Evolutionary conservation across 1,140 invertebrate species (phyloP).

Genomic region (Ooceraea biroi): DNA sequence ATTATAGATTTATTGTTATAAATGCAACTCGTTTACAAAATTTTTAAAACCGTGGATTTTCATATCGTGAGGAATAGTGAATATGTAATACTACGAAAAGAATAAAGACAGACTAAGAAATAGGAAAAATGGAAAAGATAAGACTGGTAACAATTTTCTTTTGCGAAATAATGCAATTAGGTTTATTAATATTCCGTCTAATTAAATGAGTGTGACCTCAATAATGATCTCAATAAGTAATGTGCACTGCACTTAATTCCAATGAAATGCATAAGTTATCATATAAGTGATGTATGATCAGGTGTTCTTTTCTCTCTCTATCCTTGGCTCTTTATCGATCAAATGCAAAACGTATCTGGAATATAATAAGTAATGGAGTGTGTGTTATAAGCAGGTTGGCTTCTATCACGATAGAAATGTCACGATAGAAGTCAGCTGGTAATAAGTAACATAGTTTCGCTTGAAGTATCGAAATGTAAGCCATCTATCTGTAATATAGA

Average conservation of each 20-base stretch:
- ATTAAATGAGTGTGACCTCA: conserved; percentile 27
- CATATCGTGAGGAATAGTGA: not conserved
- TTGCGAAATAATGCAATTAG: conserved; percentile 56
- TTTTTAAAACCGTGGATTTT: not conserved
- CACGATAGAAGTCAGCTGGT: conserved; percentile 14
- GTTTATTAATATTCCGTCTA: conserved; percentile 1
- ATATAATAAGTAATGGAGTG: conserved; percentile 40
- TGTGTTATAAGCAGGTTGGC: conserved; percentile 34
- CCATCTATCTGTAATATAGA: conserved; percentile 10
- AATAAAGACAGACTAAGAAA: not conserved
- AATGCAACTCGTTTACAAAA: no score
- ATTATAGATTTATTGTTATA: no score
- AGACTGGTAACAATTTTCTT: conserved; percentile 34
- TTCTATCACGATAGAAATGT: no score
- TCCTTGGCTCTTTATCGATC: conserved; percentile 39
- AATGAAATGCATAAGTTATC: conserved; percentile 26
- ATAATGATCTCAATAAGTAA: conserved; percentile 19
- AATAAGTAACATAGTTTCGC: conserved; percentile 39
- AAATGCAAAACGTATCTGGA: conserved; percentile 6
- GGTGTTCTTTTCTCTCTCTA: conserved; percentile 18
- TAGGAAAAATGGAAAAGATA: not conserved
- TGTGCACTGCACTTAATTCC: conserved; percentile 11
- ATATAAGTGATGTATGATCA: not conserved
- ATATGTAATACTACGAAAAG: no score
- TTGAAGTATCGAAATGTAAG: conserved; percentile 30